A percentile compares a stretch with the other conserved stretches of the same genome.
These are phyloP conservation scores for Andrena bucephala DNA, from an alignment of 2,888 invertebrate genomes.

Conservation along the genomic window DNA sequence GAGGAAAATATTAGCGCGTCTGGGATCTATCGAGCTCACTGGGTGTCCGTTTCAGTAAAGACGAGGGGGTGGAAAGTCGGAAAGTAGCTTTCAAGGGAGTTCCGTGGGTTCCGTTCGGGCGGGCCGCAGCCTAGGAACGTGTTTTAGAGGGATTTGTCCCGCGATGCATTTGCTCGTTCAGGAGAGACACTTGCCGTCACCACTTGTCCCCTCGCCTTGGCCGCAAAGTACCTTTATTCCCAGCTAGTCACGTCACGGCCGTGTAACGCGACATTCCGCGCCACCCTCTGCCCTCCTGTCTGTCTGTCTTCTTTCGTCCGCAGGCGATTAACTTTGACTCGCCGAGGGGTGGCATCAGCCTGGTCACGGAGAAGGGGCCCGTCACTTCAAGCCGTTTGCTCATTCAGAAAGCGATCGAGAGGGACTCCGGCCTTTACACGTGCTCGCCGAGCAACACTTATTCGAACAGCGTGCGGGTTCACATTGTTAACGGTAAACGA, in stretches of 20 bases:
- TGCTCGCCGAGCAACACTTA: slow-evolving; percentile 94
- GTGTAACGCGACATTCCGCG: slow-evolving; percentile 1
- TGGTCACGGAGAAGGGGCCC: slow-evolving; percentile 94
- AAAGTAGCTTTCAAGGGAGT: neutral
- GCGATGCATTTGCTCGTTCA: slow-evolving; percentile 55
- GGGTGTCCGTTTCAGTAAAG: neutral
- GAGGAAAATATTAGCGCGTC: neutral
- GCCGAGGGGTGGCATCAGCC: slow-evolving; percentile 93
- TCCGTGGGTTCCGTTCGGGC: neutral
- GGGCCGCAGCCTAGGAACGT: slow-evolving; percentile 26
- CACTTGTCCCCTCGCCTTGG: slow-evolving; percentile 39
- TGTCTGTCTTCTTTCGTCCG: slow-evolving; percentile 72
- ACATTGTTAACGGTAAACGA: slow-evolving; percentile 93
- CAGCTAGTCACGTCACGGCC: slow-evolving; percentile 45
- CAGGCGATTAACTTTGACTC: slow-evolving; percentile 96
- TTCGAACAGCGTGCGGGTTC: slow-evolving; percentile 91
- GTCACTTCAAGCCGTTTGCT: slow-evolving; percentile 93
- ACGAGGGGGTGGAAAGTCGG: neutral
- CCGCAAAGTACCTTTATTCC: slow-evolving; percentile 54
- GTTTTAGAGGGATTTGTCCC: slow-evolving; percentile 52
- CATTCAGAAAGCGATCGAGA: slow-evolving; percentile 92
- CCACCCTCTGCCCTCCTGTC: neutral
- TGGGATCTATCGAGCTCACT: slow-evolving; percentile 4
- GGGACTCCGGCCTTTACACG: slow-evolving; percentile 93
- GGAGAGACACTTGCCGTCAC: slow-evolving; percentile 51